Base-by-base conservation (phyloP, 64 coral and sea anemone species). In the Stichodactyla mertensii region DNA sequence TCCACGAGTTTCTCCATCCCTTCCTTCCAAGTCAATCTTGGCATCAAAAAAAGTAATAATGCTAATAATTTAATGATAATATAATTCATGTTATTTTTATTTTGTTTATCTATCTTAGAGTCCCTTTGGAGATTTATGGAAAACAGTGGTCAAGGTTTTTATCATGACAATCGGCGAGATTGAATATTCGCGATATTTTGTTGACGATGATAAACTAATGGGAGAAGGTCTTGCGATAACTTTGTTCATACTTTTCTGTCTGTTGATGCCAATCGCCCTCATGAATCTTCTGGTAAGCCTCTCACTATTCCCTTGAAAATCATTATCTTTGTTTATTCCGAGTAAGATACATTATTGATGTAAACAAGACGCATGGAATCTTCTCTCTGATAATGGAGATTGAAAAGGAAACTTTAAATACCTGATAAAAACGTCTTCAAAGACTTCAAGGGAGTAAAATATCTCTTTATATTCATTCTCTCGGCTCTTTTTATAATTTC, bases 201-300 rank as follows among this genome's bases (percentile, higher is more conserved):
- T 85, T 15, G 54, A 85, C 16, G 80, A 82, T 4, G 80, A 74
- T 27, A 0, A 36, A 18, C 19, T n/a, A 28, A 16, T 66, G 13
- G 24, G 53, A 81, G 12, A 54, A 80, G 7, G 20, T 18, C 78
- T 81, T 8, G 52, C 78, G 16, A 20, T 81, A 52, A 16, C 16
- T 22, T 14, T 81, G 78, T 81, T 81, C 14, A 9, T 81, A 10
- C 15, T 58, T 4, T 85, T 85, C 28, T 85, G 54, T 18, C 60
- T 85, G 12, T 18, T 85, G 56, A 85, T 85, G 83, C 83, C 83
- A 4, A 85, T 85, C 14, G 83, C 83, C 28, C 83, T 85, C 24
- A 85, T 85, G 83, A 85, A 85, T 31, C 57, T 85, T 5, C 57
- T 85, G 83, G 83, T 85, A 61, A 85, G 83, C 54, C 14, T 6